Evolutionary conservation across 2,797 vertebrate species (phyloP).

Genomic region (Cetoscarus ocellatus): DNA sequence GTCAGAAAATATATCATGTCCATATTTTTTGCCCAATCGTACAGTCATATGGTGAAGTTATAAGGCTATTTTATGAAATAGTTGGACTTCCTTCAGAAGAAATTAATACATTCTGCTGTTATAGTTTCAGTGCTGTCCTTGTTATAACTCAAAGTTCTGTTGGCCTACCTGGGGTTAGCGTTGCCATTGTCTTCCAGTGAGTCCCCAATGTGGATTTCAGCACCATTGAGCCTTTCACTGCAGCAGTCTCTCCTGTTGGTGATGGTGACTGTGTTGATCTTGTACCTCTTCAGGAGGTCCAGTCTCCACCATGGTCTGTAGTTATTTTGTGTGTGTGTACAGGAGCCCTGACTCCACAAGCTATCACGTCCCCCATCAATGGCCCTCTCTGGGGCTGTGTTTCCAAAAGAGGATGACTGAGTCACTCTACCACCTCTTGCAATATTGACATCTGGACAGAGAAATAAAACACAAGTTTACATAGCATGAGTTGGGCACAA

Average conservation of each 20-base stretch:
- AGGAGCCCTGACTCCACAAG: background rate
- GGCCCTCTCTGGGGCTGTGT: background rate
- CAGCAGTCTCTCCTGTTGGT: slow-evolving; percentile 31
- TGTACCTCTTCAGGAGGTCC: slow-evolving; percentile 14
- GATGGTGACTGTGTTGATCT: slow-evolving; percentile 28
- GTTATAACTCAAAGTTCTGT: background rate
- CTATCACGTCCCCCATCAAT: slow-evolving; percentile 16
- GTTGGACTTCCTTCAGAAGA: too few relatives aligned
- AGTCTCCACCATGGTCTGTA: slow-evolving; percentile 18
- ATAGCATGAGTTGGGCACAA: too few relatives aligned
- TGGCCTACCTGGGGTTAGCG: background rate
- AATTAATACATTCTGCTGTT: too few relatives aligned
- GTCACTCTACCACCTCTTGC: too few relatives aligned
- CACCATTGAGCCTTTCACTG: background rate
- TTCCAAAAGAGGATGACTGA: background rate
- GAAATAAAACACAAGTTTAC: too few relatives aligned
- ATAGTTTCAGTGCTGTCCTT: too few relatives aligned
- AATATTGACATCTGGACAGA: too few relatives aligned
- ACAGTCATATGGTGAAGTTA: too few relatives aligned
- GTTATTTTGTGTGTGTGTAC: slow-evolving; percentile 7
- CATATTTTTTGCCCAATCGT: too few relatives aligned
- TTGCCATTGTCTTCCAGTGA: slow-evolving; percentile 1
- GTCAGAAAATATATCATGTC: too few relatives aligned
- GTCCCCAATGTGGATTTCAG: slow-evolving; percentile 23
- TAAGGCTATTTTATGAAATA: too few relatives aligned